Evolutionary conservation across 2,888 invertebrate genomes (phyloP), one percentile per base, ranked within the genome.

Genomic region (Oscheius sp.): DNA sequence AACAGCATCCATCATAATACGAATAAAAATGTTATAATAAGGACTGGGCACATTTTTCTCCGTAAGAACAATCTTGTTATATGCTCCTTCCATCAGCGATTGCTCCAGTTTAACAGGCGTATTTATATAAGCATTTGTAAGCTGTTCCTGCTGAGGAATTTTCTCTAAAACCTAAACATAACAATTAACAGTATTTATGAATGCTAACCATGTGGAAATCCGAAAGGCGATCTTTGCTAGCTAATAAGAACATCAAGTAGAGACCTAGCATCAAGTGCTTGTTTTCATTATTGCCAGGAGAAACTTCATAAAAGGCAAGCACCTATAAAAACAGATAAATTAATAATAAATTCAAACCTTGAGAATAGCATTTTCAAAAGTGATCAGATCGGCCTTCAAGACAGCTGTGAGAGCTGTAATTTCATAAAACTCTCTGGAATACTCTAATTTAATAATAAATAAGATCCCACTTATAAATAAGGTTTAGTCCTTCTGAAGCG

Each of bases 41-140:
- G 93, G 93, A 0, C 96, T 94, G 71, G 98, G 97, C 4, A 97
- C 96, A 88, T 95, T 95, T 27, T 93, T 94, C 90, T 94, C 93
- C 0, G 94, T 94, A 80, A 94, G 90, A 87, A 95, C 95, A n/a
- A 73, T 92, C 89, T 98, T 98, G 87, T 98, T 97, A 87, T 98
- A 98, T 79, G 95, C 94, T 55, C 98, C 98, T 88, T 98, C 98
- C 96, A 98, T 98, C 65, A 98, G 90, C 88, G 95, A 96, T 87
- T 98, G 98, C 86, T 98, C 98, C 85, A 98, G 90, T 8, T 94
- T 93, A 12, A 98, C 90, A 0, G 97, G 96, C 86, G 96, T 95
- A 73, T 92, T 91, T 69, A 98, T 95, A 87, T 95, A 98, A 20
- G 94, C 92, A 87, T 97, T 96, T 61, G 91, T 92, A 87, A 95